These are phyloP conservation scores for Drosophila tani DNA, from an alignment of 1,140 invertebrate genomes.

Conservation along the genomic window DNA sequence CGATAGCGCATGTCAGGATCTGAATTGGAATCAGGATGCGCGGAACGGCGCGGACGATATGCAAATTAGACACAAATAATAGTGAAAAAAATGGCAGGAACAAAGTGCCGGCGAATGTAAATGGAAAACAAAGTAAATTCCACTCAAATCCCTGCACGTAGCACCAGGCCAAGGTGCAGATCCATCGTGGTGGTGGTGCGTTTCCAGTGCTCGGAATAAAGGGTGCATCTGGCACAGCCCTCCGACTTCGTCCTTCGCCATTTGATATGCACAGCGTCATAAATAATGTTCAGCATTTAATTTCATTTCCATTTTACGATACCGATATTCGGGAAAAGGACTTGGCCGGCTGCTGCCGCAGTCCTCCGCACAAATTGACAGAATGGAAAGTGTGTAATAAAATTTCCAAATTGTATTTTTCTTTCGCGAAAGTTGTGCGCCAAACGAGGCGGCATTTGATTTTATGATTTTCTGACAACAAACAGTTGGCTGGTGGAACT, in stretches of 20 bases:
- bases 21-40: slow-evolving; percentile 60
- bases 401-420: slow-evolving; percentile 80
- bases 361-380: slow-evolving; percentile 53
- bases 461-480: slow-evolving; percentile 66
- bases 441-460: slow-evolving; percentile 59
- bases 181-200: slow-evolving; percentile 51
- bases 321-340: slow-evolving; percentile 61
- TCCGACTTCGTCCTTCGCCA: slow-evolving; percentile 38
- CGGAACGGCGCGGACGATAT: slow-evolving; percentile 61
- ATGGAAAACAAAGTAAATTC: slow-evolving; percentile 80
- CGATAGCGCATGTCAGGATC: slow-evolving; percentile 75
- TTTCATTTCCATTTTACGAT: slow-evolving; percentile 84
- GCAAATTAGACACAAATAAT: slow-evolving; percentile 83
- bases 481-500: slow-evolving; percentile 49
- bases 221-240: slow-evolving; percentile 48
- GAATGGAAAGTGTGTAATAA: slow-evolving; percentile 82
- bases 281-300: slow-evolving; percentile 83
- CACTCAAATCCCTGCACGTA: slow-evolving; percentile 52
- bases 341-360: slow-evolving; percentile 28
- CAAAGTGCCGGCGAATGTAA: slow-evolving; percentile 59
- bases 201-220: slow-evolving; percentile 29
- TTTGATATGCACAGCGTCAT: slow-evolving; percentile 82
- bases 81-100: slow-evolving; percentile 50
- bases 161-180: slow-evolving; percentile 39
- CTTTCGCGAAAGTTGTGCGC: slow-evolving; percentile 55